Percentiles rank a stretch among this genome's conserved stretches.
Conservation (phyloP, 1,140 invertebrate species). For the Camponotus pennsylvanicus region DNA sequence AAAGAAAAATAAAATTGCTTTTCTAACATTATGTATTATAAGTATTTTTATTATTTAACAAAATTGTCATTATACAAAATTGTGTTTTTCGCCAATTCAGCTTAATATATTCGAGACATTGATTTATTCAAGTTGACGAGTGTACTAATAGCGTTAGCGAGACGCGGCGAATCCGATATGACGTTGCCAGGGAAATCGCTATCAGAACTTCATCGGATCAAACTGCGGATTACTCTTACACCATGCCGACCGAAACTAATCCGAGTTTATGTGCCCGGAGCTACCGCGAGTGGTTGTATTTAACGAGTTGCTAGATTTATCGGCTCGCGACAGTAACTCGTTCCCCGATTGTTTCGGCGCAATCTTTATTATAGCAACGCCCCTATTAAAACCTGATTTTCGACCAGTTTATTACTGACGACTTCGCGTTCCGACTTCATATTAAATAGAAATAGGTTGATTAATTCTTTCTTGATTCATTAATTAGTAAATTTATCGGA, state of each 20-base stretch:
- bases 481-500: background rate
- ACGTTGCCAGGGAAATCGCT: constrained; percentile 13
- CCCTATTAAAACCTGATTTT: constrained; percentile 45
- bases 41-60: no score
- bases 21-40: background rate
- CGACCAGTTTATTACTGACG: background rate
- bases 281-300: constrained; percentile 38
- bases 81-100: no score
- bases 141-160: constrained; percentile 27
- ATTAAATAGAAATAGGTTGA: background rate
- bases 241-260: constrained; percentile 54
- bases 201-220: constrained; percentile 49
- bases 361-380: constrained; percentile 54
- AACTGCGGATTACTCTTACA: constrained; percentile 33
- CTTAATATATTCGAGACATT: constrained; percentile 14
- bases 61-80: background rate
- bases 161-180: constrained; percentile 14
- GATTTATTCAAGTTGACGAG: background rate
- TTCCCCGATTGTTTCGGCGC: constrained; percentile 34
- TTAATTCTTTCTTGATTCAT: constrained; percentile 11
- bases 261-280: constrained; percentile 43
- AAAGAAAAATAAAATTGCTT: background rate
- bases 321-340: constrained; percentile 5
- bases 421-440: background rate
- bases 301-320: constrained; percentile 54